These are phyloP conservation scores for Sebastes taczanowskii DNA, from an alignment of 2,797 vertebrate species.

Conservation along the genomic window DNA sequence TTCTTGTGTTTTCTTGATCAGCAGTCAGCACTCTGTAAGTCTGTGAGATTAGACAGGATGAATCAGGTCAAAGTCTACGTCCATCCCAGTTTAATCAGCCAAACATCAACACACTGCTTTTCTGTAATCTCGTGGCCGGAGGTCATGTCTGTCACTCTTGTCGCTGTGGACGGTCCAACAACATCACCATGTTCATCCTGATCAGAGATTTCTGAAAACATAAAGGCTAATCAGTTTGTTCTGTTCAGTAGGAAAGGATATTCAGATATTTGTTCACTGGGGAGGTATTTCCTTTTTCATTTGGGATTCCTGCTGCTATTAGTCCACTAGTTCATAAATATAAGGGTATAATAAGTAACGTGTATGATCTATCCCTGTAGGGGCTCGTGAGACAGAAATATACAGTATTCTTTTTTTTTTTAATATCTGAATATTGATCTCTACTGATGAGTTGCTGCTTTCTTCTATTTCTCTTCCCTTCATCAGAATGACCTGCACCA, in stretches of 20 bases:
- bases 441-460: neutral
- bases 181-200: neutral
- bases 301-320: too few relatives aligned
- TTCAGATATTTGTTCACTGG: too few relatives aligned
- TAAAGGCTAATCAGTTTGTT: too few relatives aligned
- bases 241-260: too few relatives aligned
- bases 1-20: constrained; percentile 8
- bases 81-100: neutral
- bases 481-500: neutral
- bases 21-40: neutral
- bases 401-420: too few relatives aligned
- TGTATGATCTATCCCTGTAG: too few relatives aligned
- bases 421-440: neutral
- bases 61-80: constrained; percentile 29
- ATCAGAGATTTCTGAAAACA: too few relatives aligned
- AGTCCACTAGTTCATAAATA: too few relatives aligned
- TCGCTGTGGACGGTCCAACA: neutral
- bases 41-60: constrained; percentile 14
- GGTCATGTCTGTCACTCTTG: neutral
- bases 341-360: too few relatives aligned
- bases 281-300: too few relatives aligned
- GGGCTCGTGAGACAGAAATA: too few relatives aligned
- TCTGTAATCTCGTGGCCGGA: neutral
- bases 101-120: neutral
- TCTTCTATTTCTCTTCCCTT: neutral